These are phyloP conservation scores for Ophioderma brevispina DNA, from an alignment of 35 echinoderm and acorn worm species.

Conservation along the genomic window DNA sequence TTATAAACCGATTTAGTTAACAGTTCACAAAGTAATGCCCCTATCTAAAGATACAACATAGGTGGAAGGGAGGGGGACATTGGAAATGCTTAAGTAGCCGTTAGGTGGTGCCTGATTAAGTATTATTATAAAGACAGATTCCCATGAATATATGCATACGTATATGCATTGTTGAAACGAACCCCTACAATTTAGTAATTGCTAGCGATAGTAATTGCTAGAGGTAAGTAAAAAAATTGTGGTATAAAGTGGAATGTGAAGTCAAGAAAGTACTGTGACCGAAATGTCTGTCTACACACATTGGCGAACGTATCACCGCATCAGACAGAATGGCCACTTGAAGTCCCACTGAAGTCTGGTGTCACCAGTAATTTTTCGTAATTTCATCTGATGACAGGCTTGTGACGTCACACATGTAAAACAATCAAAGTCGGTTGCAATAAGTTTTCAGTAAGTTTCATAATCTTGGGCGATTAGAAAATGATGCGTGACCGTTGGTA, in stretches of 20 bases:
- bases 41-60: too few species aligned
- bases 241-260: neutral
- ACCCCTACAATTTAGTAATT: neutral
- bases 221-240: too few species aligned
- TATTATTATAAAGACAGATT: neutral
- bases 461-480: neutral
- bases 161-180: neutral
- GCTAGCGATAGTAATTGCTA: neutral
- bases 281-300: neutral
- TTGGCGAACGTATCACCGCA: neutral
- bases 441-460: constrained; percentile 11
- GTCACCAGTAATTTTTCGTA: neutral
- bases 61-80: too few species aligned
- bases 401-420: neutral
- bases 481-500: constrained; percentile 4
- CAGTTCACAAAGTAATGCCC: too few species aligned
- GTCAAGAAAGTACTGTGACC: neutral
- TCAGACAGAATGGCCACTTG: neutral
- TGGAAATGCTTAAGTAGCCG: neutral
- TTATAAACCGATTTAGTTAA: too few species aligned
- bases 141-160: neutral
- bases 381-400: neutral
- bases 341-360: neutral
- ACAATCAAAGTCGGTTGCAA: constrained; percentile 9
- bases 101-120: neutral